Evolutionary conservation across 2,797 vertebrate species (phyloP), one percentile per base, ranked within the genome.

Genomic region (Pseudopleuronectes americanus): DNA sequence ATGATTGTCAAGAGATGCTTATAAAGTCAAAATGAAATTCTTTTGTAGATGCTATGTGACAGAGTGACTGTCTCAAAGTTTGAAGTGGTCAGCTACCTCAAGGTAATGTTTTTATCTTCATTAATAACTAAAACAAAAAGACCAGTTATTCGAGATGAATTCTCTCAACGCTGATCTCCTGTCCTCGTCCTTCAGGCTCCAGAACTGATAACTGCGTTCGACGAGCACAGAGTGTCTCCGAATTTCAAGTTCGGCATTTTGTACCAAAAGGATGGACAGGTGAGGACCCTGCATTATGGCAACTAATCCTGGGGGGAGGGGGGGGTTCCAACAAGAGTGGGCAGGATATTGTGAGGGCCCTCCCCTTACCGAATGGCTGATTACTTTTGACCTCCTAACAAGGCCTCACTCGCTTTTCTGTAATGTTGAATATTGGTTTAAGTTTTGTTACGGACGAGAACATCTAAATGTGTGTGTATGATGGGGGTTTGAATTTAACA

Each of bases 231-330:
- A 82, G 88, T 95, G 41, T 94, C 94, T 64, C 87, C 88, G 17
- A 94, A 94, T 86, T 95, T 95, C 82, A 95, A 95, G 88, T 95
- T 95, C 90, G 94, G 94, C 10, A 74, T 95, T 49, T 89, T 95
- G 82, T 94, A 91, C 71, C 95, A 95, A 81, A 93, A 83, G 57
- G 91, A 94, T 2, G 88, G 92, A 14, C 95, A 95, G 92, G 95
- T 95, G 79, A 67, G 63, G 57, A 48, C 17, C 22, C 31, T 33
- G 31, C 31, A 33, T 33, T 33, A 9, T 33, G 31, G 8, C 31
- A 33, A 33, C 31, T 0, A 8, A 8, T 9, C 31, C 31, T 8
- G 8, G 31, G 31, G 31, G 24, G 24, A 24, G 24, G 24, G 24
- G 24, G 23, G 23, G 23, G 23, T 24, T 24, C 24, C 24, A 24